Percentiles rank a stretch among this genome's conserved stretches.
These are phyloP conservation scores for Valencia hispanica DNA, from an alignment of 2,797 vertebrate species.

Conservation along the genomic window DNA sequence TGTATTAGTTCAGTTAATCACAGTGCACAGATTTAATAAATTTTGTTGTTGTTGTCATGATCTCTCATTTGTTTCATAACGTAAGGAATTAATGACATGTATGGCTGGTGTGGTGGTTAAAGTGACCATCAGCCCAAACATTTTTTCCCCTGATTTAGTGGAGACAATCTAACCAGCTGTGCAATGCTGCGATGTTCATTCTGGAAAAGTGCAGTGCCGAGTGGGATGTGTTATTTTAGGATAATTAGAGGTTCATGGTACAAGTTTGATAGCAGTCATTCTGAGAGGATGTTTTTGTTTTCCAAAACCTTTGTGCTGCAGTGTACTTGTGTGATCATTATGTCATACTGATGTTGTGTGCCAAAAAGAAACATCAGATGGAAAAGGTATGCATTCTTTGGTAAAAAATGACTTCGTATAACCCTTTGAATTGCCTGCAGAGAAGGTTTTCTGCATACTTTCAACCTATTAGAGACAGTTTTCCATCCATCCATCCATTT, in stretches of 20 bases:
- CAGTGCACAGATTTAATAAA: not conserved
- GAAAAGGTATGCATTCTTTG: not conserved
- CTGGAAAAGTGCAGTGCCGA: slow-evolving; percentile 21
- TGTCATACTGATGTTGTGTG: not conserved
- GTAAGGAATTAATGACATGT: not conserved
- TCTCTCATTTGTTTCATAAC: slow-evolving; percentile 18
- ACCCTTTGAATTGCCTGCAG: not conserved
- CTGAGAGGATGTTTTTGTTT: slow-evolving; percentile 17
- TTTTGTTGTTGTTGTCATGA: slow-evolving; percentile 16
- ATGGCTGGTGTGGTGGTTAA: slow-evolving; percentile 1
- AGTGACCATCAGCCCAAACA: not conserved
- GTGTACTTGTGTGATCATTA: slow-evolving; percentile 5
- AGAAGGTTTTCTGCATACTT: too few species aligned
- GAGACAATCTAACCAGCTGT: slow-evolving; percentile 20
- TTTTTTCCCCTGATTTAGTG: slow-evolving; percentile 34
- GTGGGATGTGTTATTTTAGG: slow-evolving; percentile 12
- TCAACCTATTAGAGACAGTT: too few species aligned
- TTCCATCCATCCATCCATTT: too few species aligned
- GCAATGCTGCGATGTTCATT: slow-evolving; percentile 13
- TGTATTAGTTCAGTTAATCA: not conserved
- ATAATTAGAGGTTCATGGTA: slow-evolving; percentile 21
- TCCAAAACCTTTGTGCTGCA: slow-evolving; percentile 8
- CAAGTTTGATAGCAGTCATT: slow-evolving; percentile 14
- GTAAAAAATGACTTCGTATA: not conserved
- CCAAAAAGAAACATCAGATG: slow-evolving; percentile 5